A percentile compares a stretch with the other conserved stretches of the same genome.
Evolutionary conservation across 2,113 vertebrate species (phyloP).

Genomic region (Sphyrna mokarran): DNA sequence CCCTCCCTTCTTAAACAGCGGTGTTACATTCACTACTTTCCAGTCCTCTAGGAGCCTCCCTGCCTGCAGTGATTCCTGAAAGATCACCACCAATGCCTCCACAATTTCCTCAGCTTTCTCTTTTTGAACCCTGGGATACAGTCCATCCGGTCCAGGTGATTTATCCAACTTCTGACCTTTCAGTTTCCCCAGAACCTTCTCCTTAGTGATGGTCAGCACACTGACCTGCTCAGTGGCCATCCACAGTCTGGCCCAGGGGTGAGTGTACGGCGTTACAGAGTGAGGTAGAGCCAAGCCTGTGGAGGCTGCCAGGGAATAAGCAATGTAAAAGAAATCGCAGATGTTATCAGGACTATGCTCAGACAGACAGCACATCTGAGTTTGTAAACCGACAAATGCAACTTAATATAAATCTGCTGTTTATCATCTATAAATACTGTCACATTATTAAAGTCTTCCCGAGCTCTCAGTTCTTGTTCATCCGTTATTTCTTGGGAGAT

Average conservation of each 20-base stretch:
- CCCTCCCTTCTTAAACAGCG: too few relatives aligned
- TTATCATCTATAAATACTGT: not conserved
- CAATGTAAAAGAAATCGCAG: not conserved
- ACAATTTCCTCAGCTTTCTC: too few relatives aligned
- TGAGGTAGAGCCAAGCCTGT: not conserved
- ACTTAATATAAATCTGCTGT: not conserved
- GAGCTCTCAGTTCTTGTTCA: not conserved
- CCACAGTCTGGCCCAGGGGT: not conserved
- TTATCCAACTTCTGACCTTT: too few relatives aligned
- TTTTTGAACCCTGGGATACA: too few relatives aligned
- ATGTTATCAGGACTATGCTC: not conserved
- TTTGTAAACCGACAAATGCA: not conserved
- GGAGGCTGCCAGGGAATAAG: not conserved
- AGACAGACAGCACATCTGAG: not conserved
- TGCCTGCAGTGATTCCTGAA: too few relatives aligned
- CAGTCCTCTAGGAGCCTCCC: too few relatives aligned
- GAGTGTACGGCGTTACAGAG: not conserved
- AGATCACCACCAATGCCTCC: too few relatives aligned
- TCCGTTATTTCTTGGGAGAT: not conserved
- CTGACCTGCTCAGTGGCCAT: too few relatives aligned
- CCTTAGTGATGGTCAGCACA: too few relatives aligned
- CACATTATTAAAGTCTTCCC: not conserved
- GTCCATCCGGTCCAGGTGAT: too few relatives aligned
- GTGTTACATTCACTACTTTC: too few relatives aligned
- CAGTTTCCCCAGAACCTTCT: too few relatives aligned